Evolutionary conservation across 1,140 invertebrate genomes (phyloP), one percentile per base, ranked within the genome.

Genomic region (Muscidifurax raptorellus): DNA sequence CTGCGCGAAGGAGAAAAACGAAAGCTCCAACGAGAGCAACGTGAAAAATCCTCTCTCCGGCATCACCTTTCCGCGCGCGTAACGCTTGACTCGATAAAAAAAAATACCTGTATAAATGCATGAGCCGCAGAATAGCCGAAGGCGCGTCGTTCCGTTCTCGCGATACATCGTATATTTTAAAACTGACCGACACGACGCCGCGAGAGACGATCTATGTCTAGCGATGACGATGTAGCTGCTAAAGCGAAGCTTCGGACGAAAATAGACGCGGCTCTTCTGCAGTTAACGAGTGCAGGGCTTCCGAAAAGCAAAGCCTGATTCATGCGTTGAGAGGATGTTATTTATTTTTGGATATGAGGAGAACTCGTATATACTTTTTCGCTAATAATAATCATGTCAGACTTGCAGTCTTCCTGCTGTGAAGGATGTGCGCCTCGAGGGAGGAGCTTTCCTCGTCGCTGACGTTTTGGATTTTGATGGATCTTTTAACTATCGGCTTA

Each of bases 171-270:
- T 32, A 82, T 75, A 82, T 82, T 75, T 82, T 75, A 64, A 71
- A 83, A 76, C 22, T 32, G 27, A 18, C 15, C 52, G 59, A 25
- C n/a, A n/a, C 36, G 5, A 40, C 15, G 2, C 25, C 6, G 13
- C 15, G 72, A 64, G 75, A 28, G 77, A 25, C 87, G 87, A 88
- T 85, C 87, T 88, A 89, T 85, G 84, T 86, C 66, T 82, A 69
- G 86, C 84, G 89, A 86, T 88, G 89, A 89, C 88, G 86, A 9
- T 74, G 74, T 78, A 86, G n/a, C 36, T 69, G 74, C 25, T 25
- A 25, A 40, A 76, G 40, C 36, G 3, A 25, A n/a, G 12, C 83
- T 83, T 80, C 79, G 52, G n/a, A 80, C 88, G 80, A 86, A 89
- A 89, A 89, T 89, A 89, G 88, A 88, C 82, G 22, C 22, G 40